Base-by-base conservation (phyloP, 2,797 vertebrate genomes). In the Gobio occitaniae region DNA sequence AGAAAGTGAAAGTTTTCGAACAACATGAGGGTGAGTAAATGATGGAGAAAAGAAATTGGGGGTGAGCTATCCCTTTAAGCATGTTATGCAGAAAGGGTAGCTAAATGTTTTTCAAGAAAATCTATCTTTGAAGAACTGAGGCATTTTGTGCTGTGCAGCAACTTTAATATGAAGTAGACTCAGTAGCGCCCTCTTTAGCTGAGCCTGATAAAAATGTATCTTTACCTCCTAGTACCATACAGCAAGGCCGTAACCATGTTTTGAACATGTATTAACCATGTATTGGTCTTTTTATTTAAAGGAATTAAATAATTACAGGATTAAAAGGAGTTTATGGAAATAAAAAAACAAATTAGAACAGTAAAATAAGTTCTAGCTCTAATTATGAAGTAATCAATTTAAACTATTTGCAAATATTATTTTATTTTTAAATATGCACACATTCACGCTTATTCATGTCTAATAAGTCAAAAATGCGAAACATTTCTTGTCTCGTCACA, bases 161-260 rank as follows among this genome's bases (percentile, higher is more conserved):
- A 72, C 9, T 66, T 69, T 48, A 48, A 69, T 36, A 19, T 65
- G 12, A 38, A 38, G 44, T 70, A 75, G 91, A 92, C 93, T 91
- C 91, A 93, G 93, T 89, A 94, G 93, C 92, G 88, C 93, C 94
- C 91, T 93, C 93, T 93, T 90, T 89, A 92, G 93, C 91, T 6
- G 13, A 41, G 25, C 12, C 32, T 85, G 83, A 89, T 85, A 44
- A 9, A 10, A 8, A 66, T 25, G 16, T 48, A 50, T 76, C 59
- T 66, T 75, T 21, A 75, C 44, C 19, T 16, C 1, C 5, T 52
- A 15, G 11, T 83, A 12, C 4, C 25, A 65, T 41, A 41, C 66
- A 69, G 17, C 13, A 65, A 65, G 6, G 6, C 13, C 10, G 21
- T 25, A 59, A 25, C 56, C 21, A 61, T 61, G 56, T 61, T 8